phyloP scores from a whole-genome alignment of 2,113 vertebrate genomes.

The Pongo pygmaeus region DNA sequence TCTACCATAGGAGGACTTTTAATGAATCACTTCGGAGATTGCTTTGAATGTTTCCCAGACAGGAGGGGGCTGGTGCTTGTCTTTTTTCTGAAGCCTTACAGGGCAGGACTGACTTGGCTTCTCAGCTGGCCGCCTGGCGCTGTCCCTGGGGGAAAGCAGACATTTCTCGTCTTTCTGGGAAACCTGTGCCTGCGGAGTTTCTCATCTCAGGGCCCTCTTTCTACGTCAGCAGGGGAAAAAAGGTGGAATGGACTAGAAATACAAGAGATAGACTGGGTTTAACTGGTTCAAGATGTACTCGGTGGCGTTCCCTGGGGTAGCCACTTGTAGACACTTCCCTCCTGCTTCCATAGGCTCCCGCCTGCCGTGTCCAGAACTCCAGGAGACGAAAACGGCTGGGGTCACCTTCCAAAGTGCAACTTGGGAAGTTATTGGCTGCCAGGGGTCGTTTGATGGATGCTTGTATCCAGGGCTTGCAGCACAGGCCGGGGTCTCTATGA shows the following conservation, averaged over 20 bases:
- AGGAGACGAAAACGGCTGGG: neutral
- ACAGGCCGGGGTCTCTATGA: neutral
- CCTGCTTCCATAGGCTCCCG: slow-evolving; percentile 42
- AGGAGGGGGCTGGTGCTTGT: neutral
- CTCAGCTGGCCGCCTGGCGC: slow-evolving; percentile 38
- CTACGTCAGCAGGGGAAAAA: neutral
- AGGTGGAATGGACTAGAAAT: neutral
- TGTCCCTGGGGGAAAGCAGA: slow-evolving; percentile 49
- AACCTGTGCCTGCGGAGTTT: slow-evolving; percentile 64
- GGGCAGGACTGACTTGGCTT: slow-evolving; percentile 61
- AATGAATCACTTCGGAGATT: slow-evolving; percentile 53
- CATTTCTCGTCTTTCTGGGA: slow-evolving; percentile 76
- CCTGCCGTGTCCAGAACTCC: slow-evolving; percentile 2
- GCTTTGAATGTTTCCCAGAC: slow-evolving; percentile 69
- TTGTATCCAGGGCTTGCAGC: neutral
- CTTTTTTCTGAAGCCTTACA: neutral
- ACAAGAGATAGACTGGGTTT: slow-evolving; percentile 57
- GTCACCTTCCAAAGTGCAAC: neutral
- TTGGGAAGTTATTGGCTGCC: too few relatives aligned
- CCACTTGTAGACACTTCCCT: slow-evolving; percentile 61
- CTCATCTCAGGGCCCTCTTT: slow-evolving; percentile 56
- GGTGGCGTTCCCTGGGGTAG: slow-evolving; percentile 43
- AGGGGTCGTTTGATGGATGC: neutral
- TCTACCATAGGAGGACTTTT: slow-evolving; percentile 23
- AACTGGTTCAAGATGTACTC: slow-evolving; percentile 72